Conservation (phyloP, 2,113 vertebrate genomes). For the Trochalopteron elliotii region DNA sequence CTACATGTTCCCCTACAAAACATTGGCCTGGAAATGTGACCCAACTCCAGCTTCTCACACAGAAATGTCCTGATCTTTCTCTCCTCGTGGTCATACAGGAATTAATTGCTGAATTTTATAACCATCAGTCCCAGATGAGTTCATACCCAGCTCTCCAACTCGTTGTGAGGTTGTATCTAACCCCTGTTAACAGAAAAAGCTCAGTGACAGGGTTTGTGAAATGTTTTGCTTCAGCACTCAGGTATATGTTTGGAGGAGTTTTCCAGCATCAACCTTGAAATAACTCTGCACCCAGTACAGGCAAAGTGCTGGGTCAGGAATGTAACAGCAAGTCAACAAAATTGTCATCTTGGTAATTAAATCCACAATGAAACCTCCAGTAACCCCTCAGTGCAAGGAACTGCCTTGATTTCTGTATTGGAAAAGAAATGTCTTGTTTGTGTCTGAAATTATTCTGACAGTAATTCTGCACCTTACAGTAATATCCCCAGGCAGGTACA, state of each 20-base stretch:
- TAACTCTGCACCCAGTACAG: not conserved
- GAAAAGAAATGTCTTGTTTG: not conserved
- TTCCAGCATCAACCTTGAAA: not conserved
- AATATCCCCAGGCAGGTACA: not conserved
- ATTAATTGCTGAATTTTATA: not conserved
- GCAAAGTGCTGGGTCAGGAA: not conserved
- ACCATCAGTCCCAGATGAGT: not conserved
- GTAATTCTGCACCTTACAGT: not conserved
- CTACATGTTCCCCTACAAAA: not conserved
- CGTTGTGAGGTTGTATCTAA: not conserved
- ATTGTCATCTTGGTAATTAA: not conserved
- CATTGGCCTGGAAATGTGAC: accelerated
- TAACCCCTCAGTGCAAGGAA: not conserved
- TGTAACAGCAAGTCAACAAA: not conserved
- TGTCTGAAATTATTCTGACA: not conserved
- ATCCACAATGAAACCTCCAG: not conserved
- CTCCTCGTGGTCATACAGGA: accelerated
- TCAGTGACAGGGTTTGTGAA: not conserved
- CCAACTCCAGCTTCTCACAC: not conserved
- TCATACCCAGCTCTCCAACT: not conserved
- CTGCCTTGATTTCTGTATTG: not conserved
- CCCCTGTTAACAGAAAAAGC: not conserved
- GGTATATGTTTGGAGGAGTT: not conserved
- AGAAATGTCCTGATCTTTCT: not conserved
- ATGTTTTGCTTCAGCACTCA: accelerated